Conservation (phyloP, 2,113 vertebrate genomes). For the Aplodontia rufa region DNA sequence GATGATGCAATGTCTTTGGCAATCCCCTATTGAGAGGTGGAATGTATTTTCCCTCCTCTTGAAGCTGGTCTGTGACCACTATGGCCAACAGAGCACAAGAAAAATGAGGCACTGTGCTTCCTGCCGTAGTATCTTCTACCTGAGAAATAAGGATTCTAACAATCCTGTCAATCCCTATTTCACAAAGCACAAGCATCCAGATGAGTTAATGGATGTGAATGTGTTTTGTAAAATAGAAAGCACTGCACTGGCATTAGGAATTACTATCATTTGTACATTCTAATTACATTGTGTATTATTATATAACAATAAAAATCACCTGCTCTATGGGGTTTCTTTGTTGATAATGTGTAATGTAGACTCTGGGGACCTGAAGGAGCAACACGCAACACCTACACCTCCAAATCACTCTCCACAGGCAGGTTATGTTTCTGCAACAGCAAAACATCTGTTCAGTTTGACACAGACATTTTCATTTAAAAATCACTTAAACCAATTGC, state of each 20-base stretch:
- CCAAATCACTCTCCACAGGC: slow-evolving; percentile 42
- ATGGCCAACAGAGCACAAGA: background rate
- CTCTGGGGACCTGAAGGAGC: slow-evolving; percentile 17
- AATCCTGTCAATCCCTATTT: background rate
- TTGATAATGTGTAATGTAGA: slow-evolving; percentile 39
- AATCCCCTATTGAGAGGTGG: background rate
- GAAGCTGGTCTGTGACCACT: background rate
- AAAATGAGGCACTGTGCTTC: background rate
- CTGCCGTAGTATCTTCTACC: background rate
- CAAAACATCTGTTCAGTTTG: slow-evolving; percentile 39
- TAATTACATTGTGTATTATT: slow-evolving; percentile 57
- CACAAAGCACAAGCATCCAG: no score
- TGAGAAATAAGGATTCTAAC: background rate
- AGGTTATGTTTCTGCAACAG: background rate
- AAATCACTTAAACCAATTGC: slow-evolving; percentile 2
- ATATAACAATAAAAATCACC: slow-evolving; percentile 58
- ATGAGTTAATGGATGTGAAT: slow-evolving; percentile 15
- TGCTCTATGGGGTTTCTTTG: slow-evolving; percentile 17
- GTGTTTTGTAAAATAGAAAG: slow-evolving; percentile 30
- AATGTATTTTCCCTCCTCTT: background rate
- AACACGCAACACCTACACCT: background rate
- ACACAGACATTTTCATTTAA: slow-evolving; percentile 39
- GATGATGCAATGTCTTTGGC: background rate
- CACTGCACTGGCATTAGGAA: background rate
- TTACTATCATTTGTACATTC: slow-evolving; percentile 19